These are phyloP conservation scores for Mugil cephalus DNA, from an alignment of 2,113 vertebrate species.

Conservation along the genomic window DNA sequence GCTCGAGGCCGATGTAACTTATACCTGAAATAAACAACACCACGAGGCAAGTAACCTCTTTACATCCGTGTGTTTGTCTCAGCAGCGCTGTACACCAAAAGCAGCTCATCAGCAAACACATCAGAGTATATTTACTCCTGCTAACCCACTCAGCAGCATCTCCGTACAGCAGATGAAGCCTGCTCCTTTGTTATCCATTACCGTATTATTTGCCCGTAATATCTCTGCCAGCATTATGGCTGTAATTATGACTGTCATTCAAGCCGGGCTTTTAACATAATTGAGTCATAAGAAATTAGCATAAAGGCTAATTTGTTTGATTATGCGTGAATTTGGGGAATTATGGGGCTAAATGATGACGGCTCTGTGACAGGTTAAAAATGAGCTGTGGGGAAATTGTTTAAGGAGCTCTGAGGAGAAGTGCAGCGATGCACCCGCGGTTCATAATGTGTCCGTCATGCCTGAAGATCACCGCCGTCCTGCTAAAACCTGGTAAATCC, in stretches of 20 bases:
- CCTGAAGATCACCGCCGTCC: conserved; percentile 15
- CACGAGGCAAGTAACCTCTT: not conserved
- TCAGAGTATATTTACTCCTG: conserved; percentile 70
- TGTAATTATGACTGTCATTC: conserved; percentile 75
- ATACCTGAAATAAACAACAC: too few species aligned
- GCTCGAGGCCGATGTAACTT: too few species aligned
- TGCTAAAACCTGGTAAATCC: conserved; percentile 26
- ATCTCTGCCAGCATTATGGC: conserved; percentile 65
- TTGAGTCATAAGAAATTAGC: conserved; percentile 75
- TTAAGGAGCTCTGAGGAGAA: conserved; percentile 48
- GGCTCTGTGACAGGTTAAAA: conserved; percentile 67
- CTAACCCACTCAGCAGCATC: conserved; percentile 53
- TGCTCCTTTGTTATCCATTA: conserved; percentile 63
- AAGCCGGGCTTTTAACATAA: conserved; percentile 67
- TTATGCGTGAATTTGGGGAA: conserved; percentile 69
- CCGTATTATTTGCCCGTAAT: conserved; percentile 62
- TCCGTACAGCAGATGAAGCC: conserved; percentile 43
- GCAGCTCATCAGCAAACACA: conserved; percentile 62
- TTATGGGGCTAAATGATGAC: conserved; percentile 58
- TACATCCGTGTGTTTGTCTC: conserved; percentile 30
- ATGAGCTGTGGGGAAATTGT: conserved; percentile 57
- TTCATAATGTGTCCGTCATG: conserved; percentile 62
- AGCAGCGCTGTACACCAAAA: conserved; percentile 43
- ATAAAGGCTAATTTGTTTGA: conserved; percentile 79
- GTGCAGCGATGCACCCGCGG: conserved; percentile 34